phyloP scores from a whole-genome alignment of 2,797 vertebrate genomes.

The Bradypus variegatus region DNA sequence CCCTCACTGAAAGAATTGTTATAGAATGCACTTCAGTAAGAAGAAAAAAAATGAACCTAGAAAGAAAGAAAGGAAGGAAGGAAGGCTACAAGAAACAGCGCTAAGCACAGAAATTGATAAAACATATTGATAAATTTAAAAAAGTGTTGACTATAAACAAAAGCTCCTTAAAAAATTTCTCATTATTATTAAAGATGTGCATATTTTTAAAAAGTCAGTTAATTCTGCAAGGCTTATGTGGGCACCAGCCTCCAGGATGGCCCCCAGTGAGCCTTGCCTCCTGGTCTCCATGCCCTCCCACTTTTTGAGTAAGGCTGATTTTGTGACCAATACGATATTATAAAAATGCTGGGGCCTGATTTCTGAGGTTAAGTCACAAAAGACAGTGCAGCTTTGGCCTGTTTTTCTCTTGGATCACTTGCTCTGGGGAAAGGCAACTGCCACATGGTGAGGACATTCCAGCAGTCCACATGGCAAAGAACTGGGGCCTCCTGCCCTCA shows the following conservation, averaged over 20 bases:
- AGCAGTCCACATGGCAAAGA: neutral
- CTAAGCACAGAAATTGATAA: neutral
- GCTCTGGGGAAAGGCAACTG: neutral
- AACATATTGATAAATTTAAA: neutral
- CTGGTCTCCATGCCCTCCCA: no score
- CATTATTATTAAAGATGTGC: neutral
- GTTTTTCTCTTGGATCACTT: neutral
- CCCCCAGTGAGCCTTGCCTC: neutral
- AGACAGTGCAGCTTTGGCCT: neutral
- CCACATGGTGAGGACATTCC: neutral
- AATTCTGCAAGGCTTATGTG: neutral
- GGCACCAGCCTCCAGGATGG: neutral
- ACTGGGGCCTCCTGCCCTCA: neutral
- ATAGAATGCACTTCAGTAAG: neutral
- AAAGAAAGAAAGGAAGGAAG: no score
- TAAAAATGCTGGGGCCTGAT: neutral
- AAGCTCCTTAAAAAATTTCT: neutral
- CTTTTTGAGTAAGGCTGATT: neutral
- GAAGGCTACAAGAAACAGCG: neutral
- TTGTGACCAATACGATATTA: neutral
- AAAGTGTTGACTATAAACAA: neutral
- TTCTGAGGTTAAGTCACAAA: neutral
- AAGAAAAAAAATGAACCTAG: slow-evolving; percentile 21
- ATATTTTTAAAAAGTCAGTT: neutral
- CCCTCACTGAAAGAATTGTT: neutral